Conservation (phyloP, 1,140 invertebrate genomes). For the Amphibalanus amphitrite region DNA sequence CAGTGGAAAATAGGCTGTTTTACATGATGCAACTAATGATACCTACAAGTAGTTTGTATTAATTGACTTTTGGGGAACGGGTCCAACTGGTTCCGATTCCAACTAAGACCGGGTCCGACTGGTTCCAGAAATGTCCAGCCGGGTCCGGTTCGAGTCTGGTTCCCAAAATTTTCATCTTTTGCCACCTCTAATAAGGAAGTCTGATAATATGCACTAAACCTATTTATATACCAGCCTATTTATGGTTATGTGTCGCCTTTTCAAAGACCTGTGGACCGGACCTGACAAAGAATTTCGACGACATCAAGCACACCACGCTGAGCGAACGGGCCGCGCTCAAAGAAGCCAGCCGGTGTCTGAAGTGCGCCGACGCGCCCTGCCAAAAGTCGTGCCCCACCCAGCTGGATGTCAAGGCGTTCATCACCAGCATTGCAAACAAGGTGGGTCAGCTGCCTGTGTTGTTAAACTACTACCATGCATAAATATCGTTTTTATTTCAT, state of each 20-base stretch:
- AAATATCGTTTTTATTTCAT: slow-evolving; percentile 6
- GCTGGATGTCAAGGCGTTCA: slow-evolving; percentile 91
- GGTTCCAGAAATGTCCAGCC: no score
- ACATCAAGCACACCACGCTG: slow-evolving; percentile 92
- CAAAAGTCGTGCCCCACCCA: slow-evolving; percentile 97
- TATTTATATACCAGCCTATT: no score
- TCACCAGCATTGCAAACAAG: slow-evolving; percentile 89
- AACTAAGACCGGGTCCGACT: no score
- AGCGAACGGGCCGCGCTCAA: slow-evolving; percentile 81
- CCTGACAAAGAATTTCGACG: slow-evolving; percentile 79
- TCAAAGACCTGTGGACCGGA: slow-evolving; percentile 44
- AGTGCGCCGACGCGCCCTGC: slow-evolving; percentile 95
- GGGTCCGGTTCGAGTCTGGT: no score
- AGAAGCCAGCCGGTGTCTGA: slow-evolving; percentile 82
- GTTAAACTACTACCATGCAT: slow-evolving; percentile 4
- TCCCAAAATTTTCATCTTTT: no score
- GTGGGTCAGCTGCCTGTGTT: slow-evolving; percentile 28
- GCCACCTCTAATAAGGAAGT: no score
- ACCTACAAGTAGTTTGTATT: no score
- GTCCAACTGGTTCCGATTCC: no score
- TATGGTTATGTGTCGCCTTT: slow-evolving; percentile 12
- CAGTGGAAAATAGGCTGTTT: no score
- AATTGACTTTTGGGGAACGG: no score
- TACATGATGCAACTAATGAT: no score
- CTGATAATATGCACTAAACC: no score